Evolutionary conservation across 2,797 vertebrate species (phyloP), one percentile per base, ranked within the genome.

Genomic region (Coranthus polyacanthus): DNA sequence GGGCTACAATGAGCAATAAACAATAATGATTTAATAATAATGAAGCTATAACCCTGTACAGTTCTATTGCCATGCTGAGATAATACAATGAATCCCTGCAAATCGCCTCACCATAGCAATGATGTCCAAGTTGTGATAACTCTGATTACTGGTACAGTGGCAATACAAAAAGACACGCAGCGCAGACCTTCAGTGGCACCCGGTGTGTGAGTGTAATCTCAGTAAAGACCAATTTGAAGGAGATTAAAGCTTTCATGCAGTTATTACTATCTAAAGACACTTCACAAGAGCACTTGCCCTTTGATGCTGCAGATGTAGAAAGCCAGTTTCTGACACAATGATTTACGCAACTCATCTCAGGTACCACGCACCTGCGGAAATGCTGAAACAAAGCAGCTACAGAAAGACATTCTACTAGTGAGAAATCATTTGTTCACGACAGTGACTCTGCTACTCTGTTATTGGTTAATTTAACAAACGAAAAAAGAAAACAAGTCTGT

Each of bases 241-340:
- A 68, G 52, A 80, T 84, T 79, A 79, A 80, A 72, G 54, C 34
- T 7, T 67, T 58, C 45, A 71, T 52, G 58, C 65, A 65, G 64
- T 79, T 75, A 68, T 43, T 52, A 29, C 60, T 72, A 72, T 76
- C 62, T 82, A 20, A 65, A 79, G 62, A 69, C 46, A 39, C 79
- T 72, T 64, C 62, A 79, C 39, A 56, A 61, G 34, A 21, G 24
- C 61, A 53, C 41, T 69, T 67, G 65, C 57, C 44, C 34, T 66
- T 44, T 57, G 46, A 52, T 4, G 17, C 43, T 55, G 55, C 42
- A 43, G 12, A 20, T 49, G 37, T 43, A 22, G 47, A 55, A 39
- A 36, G 6, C 36, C 21, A 0, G 20, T 68, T 57, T 68, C 44
- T 61, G 37, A 52, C 26, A 49, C 12, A 55, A 39, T 39, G 22